A percentile compares a stretch with the other conserved stretches of the same genome.
Conservation (phyloP, 2,113 vertebrate species). For the Brachyistius frenatus region DNA sequence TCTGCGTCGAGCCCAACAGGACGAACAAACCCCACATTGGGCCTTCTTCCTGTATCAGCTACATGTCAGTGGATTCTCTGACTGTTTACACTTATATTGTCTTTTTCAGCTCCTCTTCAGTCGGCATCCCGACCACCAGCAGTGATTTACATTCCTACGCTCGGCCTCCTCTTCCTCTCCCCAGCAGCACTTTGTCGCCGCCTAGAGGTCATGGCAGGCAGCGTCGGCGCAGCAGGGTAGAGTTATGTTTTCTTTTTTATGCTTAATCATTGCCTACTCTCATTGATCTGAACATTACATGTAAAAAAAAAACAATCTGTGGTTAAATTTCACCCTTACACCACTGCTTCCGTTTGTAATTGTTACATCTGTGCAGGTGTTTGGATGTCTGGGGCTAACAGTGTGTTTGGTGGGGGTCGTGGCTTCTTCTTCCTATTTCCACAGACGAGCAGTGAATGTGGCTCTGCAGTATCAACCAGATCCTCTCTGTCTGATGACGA, state of each 20-base stretch:
- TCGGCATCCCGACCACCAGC: slow-evolving; percentile 91
- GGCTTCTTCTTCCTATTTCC: not conserved
- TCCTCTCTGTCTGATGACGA: slow-evolving; percentile 94
- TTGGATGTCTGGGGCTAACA: no score
- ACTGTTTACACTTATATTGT: not conserved
- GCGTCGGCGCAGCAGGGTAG: slow-evolving; percentile 81
- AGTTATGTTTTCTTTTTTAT: not conserved
- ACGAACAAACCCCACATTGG: no score
- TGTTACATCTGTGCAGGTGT: no score
- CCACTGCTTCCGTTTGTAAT: not conserved
- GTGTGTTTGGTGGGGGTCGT: no score
- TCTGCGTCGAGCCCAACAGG: no score
- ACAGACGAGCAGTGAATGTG: slow-evolving; percentile 93
- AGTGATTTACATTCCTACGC: slow-evolving; percentile 99
- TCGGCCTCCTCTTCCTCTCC: slow-evolving; percentile 86
- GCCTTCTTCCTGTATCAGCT: no score
- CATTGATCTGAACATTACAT: not conserved
- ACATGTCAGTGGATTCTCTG: not conserved
- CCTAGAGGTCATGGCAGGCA: slow-evolving; percentile 86
- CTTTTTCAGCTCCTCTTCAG: slow-evolving; percentile 89
- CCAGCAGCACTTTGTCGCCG: slow-evolving; percentile 79
- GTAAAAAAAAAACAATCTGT: no score
- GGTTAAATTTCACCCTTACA: no score
- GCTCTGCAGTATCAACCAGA: slow-evolving; percentile 93
- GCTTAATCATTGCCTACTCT: rapidly evolving